Evolutionary conservation across 2,888 invertebrate species (phyloP).

Genomic region (Zhuqinia jingwanae): DNA sequence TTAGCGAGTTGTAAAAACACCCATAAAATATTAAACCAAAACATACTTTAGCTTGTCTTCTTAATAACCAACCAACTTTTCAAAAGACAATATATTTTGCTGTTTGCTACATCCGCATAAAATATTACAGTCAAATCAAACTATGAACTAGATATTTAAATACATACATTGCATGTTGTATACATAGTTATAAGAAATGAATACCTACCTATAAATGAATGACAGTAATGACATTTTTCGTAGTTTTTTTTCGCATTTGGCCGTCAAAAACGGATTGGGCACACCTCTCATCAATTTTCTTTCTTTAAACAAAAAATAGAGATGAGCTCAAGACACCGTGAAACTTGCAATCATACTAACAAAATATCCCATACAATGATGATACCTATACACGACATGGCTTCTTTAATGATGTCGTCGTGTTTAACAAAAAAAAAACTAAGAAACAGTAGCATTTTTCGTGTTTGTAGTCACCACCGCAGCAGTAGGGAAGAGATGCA

Average conservation of each 20-base stretch:
- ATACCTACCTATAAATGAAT: no score
- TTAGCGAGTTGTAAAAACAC: slow-evolving; percentile 51
- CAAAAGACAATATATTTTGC: no score
- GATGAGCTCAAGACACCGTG: slow-evolving; percentile 11
- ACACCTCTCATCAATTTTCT: slow-evolving; percentile 55
- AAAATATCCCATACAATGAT: neutral
- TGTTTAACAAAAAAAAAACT: neutral
- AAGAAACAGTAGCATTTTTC: slow-evolving; percentile 36
- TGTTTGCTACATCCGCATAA: no score
- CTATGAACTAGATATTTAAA: no score
- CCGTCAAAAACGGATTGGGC: slow-evolving; percentile 18
- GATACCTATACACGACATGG: no score
- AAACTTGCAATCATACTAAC: slow-evolving; percentile 2
- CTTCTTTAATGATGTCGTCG: slow-evolving; percentile 35
- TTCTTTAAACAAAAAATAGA: neutral
- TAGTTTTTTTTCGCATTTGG: slow-evolving; percentile 3
- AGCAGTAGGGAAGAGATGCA: neutral
- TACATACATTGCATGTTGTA: no score
- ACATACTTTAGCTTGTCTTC: no score
- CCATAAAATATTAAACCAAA: slow-evolving; percentile 19
- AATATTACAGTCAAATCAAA: no score
- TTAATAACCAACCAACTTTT: no score
- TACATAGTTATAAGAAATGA: no score
- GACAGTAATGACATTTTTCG: slow-evolving; percentile 57
- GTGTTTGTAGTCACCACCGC: neutral